Base-by-base conservation (phyloP, 2,797 vertebrate species). In the Euphonia xanthogaster region DNA sequence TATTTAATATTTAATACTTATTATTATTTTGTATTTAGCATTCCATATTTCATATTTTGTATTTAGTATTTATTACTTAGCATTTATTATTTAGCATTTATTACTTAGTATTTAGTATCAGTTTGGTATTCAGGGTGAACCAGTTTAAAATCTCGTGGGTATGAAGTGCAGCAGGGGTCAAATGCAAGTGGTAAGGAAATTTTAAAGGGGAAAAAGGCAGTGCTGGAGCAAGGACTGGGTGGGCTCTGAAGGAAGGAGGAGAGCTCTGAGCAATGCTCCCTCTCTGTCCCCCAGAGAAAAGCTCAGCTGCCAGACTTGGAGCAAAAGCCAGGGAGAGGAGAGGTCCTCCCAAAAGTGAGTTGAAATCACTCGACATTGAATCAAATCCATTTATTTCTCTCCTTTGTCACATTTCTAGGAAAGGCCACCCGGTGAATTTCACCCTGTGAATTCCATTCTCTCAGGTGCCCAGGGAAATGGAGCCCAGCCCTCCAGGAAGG, bases 141-240 rank as follows among this genome's bases (percentile, higher is more conserved):
- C 48, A n/a, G 28, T 7, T 53, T 14, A 28, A 71, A 7, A 1
- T 1, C 0, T 0, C 2, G 14, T 2, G 21, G 9, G 17, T 31
- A 3, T 15, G 42, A 5, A 19, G 51, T 1, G 3, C 25, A 13
- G 62, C 47, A 9, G 3, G 3, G 7, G 37, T 6, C 9, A 22
- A 12, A 22, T 1, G 1, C 3, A 2, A 19, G 44, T 1, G 0
- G 0, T 1, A 1, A 4, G n/a, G 72, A 3, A 16, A 1, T 40
- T 44, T 27, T 11, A 7, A 10, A 73, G 39, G 61, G 61, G 4
- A 22, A 17, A 55, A 42, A 22, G 13, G 42, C 65, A 39, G 14
- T 1, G 50, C 39, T 88, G 75, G 47, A 33, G 47, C 2, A 1
- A 3, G 48, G 62, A 6, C 2, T 1, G 27, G 19, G 8, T 0